Conservation (phyloP, 2,113 vertebrate genomes). For the Phalacrocorax brasilianus region DNA sequence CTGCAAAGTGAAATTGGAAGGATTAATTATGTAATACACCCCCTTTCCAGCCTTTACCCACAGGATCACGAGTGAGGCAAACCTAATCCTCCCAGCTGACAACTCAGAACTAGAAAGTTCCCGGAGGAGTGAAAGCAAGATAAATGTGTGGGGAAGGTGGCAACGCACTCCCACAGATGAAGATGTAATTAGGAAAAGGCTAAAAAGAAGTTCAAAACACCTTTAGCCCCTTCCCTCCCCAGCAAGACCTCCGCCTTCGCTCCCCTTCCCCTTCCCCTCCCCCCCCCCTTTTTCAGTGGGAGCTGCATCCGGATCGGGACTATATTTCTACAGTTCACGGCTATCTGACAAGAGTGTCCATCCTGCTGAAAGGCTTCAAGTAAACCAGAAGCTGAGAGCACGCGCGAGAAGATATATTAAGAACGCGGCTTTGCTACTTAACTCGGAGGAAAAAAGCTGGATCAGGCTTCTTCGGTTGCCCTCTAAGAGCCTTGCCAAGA, state of each 20-base stretch:
- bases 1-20: constrained; percentile 25
- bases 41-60: constrained; percentile 36
- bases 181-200: not conserved
- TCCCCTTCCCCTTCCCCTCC: not conserved
- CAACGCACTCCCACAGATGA: not conserved
- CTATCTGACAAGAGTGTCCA: not conserved
- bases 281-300: not conserved
- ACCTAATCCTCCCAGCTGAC: not conserved
- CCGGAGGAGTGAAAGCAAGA: constrained; percentile 1
- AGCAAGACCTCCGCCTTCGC: not conserved
- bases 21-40: constrained; percentile 52
- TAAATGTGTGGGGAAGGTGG: constrained; percentile 6
- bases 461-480: constrained; percentile 61
- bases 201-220: constrained; percentile 13
- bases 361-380: not conserved
- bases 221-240: not conserved
- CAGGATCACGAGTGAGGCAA: constrained; percentile 22
- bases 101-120: not conserved
- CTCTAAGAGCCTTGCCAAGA: constrained; percentile 1
- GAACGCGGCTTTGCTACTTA: constrained; percentile 8
- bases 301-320: not conserved
- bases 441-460: constrained; percentile 21
- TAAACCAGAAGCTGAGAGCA: not conserved
- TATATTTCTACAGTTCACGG: not conserved
- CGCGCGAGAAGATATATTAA: not conserved